A percentile compares a stretch with the other conserved stretches of the same genome.
These are phyloP conservation scores for Lytechinus variegatus DNA, from an alignment of 35 echinoderm and acorn worm genomes.

Conservation along the genomic window DNA sequence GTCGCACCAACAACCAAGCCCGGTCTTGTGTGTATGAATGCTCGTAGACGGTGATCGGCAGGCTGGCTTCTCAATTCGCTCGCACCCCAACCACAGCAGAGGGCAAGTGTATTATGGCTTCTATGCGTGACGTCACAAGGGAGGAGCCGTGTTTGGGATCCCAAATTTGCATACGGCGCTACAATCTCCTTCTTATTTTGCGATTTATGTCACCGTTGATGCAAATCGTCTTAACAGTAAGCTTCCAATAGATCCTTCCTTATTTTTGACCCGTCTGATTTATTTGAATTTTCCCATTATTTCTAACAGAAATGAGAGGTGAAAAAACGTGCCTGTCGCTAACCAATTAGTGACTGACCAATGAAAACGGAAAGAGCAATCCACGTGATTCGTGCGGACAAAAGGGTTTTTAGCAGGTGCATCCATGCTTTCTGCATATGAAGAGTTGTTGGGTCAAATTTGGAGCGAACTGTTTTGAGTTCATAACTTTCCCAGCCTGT, in stretches of 20 bases:
- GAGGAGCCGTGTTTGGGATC: slow-evolving; percentile 30
- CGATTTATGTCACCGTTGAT: neutral
- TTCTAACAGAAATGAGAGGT: neutral
- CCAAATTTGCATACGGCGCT: neutral
- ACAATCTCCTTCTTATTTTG: neutral
- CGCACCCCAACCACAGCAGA: neutral
- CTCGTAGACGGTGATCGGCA: neutral
- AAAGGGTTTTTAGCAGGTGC: slow-evolving; percentile 35
- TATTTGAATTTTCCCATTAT: neutral
- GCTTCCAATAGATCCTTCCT: neutral
- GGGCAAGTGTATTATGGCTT: slow-evolving; percentile 16
- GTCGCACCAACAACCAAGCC: neutral
- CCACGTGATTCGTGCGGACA: slow-evolving; percentile 16
- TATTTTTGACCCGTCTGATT: neutral
- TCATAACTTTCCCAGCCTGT: neutral
- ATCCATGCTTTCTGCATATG: neutral
- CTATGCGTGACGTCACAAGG: slow-evolving; percentile 24
- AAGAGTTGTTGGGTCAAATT: neutral
- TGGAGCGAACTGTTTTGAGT: neutral
- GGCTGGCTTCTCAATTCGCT: neutral
- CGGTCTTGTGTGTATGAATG: slow-evolving; percentile 22
- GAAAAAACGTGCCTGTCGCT: neutral
- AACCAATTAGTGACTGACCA: slow-evolving; percentile 26
- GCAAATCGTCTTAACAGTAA: neutral
- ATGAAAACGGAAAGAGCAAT: neutral